Evolutionary conservation across 2,888 invertebrate genomes (phyloP), one percentile per base, ranked within the genome.

Genomic region (Epirrhoe alternata): DNA sequence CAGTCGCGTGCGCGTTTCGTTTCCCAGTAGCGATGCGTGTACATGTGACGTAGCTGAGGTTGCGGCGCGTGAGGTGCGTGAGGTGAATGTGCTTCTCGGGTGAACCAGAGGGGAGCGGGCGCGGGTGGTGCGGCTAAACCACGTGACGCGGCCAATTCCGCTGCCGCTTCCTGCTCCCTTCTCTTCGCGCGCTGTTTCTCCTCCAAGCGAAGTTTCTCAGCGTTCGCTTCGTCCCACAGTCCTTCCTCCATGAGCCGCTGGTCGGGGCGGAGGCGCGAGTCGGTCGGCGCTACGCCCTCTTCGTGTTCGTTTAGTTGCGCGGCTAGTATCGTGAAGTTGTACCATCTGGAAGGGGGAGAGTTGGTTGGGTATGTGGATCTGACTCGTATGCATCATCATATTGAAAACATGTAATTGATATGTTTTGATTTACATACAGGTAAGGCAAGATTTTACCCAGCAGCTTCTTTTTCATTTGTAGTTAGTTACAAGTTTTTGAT

Each of bases 201-300:
- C 89, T 99, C 99, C 31, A 99, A 94, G 0, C 96, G 93, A 76
- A 92, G 80, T 78, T 98, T 98, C 86, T 97, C 97, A 0, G 92
- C 85, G 89, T 99, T 99, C 66, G 98, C 98, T 72, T 97, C 97
- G 81, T 98, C 97, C 97, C 98, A 98, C 61, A 94, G 94, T 3
- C 98, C 98, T 70, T 97, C 95, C 90, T 99, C 99, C 99, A 99
- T 99, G 76, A 98, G 94, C 59, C 99, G 95, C 93, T 99, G 99
- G 95, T 99, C 99, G 66, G 99, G 99, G 64, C 99, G 95, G 60
- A 95, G 89, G 38, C 99, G 95, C 60, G 97, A 96, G 94, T 99
- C 99, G 0, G 99, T 99, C 8, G 99, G 99, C 58, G 99, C 98
- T 33, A 99, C 96, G 69, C 96, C 97, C 5, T 96, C 95, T 90